Evolutionary conservation across 2,888 invertebrate genomes (phyloP).

Genomic region (Aproaerema taeniolella): DNA sequence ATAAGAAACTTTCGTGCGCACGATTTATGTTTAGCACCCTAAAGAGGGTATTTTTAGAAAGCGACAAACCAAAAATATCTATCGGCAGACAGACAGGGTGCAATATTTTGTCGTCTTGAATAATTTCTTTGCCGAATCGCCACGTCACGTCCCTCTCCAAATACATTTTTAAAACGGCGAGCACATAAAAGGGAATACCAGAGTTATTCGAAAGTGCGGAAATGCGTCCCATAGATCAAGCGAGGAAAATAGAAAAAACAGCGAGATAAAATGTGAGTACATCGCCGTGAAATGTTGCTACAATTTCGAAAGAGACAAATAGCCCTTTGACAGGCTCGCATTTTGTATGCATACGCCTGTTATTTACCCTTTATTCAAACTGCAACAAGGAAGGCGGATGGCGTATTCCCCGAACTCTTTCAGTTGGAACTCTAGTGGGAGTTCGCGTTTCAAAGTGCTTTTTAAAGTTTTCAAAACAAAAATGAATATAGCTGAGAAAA

Average conservation of each 20-base stretch:
- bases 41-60: no score
- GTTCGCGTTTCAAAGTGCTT: no score
- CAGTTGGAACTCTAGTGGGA: not conserved
- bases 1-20: no score
- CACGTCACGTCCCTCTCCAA: constrained; percentile 33
- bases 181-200: constrained; percentile 69
- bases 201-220: constrained; percentile 71
- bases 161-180: constrained; percentile 70
- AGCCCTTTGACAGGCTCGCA: constrained; percentile 49
- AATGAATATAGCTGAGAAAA: no score
- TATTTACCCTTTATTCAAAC: constrained; percentile 21
- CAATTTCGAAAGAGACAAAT: constrained; percentile 63
- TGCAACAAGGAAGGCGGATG: constrained; percentile 16
- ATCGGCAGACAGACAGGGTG: constrained; percentile 2
- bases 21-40: no score
- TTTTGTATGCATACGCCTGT: constrained; percentile 45
- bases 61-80: no score
- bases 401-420: constrained; percentile 3
- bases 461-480: no score
- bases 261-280: constrained; percentile 66
- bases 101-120: constrained; percentile 19
- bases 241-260: constrained; percentile 69
- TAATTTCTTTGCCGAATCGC: constrained; percentile 20
- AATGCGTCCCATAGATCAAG: constrained; percentile 74
- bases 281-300: constrained; percentile 63